Evolutionary conservation across 2,888 invertebrate species (phyloP).

Genomic region (Lamellibrachia satsuma): DNA sequence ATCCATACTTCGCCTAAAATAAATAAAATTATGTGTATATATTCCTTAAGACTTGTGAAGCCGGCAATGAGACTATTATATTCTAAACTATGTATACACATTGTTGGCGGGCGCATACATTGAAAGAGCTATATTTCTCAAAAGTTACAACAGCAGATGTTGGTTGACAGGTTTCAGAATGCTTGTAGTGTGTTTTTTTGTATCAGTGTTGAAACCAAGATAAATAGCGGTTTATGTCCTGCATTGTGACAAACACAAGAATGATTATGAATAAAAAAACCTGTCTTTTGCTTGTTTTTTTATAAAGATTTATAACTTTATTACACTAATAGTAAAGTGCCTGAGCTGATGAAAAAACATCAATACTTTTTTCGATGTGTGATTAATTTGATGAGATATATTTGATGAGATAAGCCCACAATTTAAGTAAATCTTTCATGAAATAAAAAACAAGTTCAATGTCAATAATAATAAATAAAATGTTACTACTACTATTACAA

Average conservation of each 20-base stretch:
- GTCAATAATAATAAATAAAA: neutral
- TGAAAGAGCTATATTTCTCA: neutral
- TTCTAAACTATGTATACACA: neutral
- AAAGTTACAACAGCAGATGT: neutral
- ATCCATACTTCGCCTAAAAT: neutral
- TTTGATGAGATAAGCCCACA: neutral
- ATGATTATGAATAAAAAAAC: neutral
- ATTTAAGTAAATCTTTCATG: neutral
- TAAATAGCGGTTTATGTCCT: neutral
- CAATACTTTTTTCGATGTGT: too few relatives aligned
- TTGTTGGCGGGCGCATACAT: neutral
- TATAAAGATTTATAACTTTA: constrained; percentile 1
- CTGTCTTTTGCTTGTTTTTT: neutral
- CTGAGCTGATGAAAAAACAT: too few relatives aligned
- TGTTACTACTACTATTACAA: too few relatives aligned
- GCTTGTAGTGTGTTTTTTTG: neutral
- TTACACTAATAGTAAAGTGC: neutral
- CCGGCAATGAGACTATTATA: neutral
- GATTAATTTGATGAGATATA: too few relatives aligned
- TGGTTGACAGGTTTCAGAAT: neutral
- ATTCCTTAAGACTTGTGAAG: neutral
- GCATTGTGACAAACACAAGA: neutral
- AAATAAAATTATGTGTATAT: neutral
- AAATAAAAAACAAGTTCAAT: neutral
- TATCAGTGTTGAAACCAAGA: neutral